These are phyloP conservation scores for Phylloscopus trochiloides DNA, from an alignment of 2,113 vertebrate genomes.

Conservation along the genomic window DNA sequence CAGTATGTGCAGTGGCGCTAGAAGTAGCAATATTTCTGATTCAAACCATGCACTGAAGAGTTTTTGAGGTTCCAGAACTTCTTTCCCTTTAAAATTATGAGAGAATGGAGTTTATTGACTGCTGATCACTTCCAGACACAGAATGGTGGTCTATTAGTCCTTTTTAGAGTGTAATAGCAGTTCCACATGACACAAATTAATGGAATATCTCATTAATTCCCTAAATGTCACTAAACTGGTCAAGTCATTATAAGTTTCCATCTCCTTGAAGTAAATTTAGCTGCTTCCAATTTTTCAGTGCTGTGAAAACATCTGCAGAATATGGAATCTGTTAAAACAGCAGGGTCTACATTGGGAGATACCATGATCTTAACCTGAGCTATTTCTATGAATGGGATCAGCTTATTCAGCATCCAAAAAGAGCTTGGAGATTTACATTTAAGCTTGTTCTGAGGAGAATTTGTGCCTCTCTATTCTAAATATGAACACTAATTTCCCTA, in stretches of 20 bases:
- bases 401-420: background rate
- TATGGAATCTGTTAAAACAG: background rate
- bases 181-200: conserved; percentile 26
- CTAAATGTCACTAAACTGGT: conserved; percentile 5
- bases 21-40: conserved; percentile 45
- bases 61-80: conserved; percentile 43
- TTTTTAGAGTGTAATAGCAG: background rate
- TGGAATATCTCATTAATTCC: conserved; percentile 41
- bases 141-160: background rate
- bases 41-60: conserved; percentile 33
- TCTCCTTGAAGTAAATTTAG: conserved; percentile 1
- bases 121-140: conserved; percentile 53
- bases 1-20: conserved; percentile 36
- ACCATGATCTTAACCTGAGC: background rate
- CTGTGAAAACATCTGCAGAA: background rate
- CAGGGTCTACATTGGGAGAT: background rate
- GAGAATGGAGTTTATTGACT: conserved; percentile 38
- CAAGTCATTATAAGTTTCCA: background rate
- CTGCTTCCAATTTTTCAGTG: conserved; percentile 3
- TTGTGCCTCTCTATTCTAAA: background rate
- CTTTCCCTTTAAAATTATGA: conserved; percentile 24
- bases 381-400: background rate
- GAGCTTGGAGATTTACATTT: background rate
- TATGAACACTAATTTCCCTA: background rate
- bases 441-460: background rate